These are phyloP conservation scores for Ricordea florida DNA, from an alignment of 92 coral and sea anemone species.

Conservation along the genomic window DNA sequence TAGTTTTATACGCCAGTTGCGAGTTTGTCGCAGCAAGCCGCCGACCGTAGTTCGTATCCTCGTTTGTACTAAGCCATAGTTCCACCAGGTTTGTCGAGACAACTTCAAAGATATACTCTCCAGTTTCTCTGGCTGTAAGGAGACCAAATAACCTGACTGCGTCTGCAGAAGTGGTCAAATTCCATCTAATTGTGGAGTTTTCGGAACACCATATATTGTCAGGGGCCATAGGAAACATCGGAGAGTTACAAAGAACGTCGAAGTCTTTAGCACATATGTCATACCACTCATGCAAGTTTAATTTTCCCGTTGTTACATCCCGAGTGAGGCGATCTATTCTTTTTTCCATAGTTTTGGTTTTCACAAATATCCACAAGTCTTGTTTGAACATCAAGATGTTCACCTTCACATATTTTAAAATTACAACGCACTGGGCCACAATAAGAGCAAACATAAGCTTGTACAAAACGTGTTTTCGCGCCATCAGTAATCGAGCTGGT, in stretches of 20 bases:
- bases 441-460: no score
- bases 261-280: not conserved
- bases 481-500: no score
- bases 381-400: not conserved
- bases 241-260: conserved; percentile 45
- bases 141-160: conserved; percentile 42
- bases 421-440: not conserved
- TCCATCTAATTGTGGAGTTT: not conserved
- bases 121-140: conserved; percentile 49
- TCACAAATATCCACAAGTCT: no score
- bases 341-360: not conserved
- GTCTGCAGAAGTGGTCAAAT: not conserved
- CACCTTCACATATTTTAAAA: not conserved
- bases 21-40: no score
- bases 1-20: not conserved
- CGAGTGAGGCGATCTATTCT: not conserved
- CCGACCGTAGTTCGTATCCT: not conserved
- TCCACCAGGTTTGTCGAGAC: conserved; percentile 35
- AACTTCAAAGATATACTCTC: conserved; percentile 35
- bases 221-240: conserved; percentile 70
- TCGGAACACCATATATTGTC: not conserved
- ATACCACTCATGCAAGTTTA: conserved; percentile 47
- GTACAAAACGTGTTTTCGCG: no score
- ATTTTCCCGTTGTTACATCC: not conserved
- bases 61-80: conserved; percentile 28